A percentile compares a stretch with the other conserved stretches of the same genome.
These are phyloP conservation scores for Pseudorhombus dupliciocellatus DNA, from an alignment of 2,113 vertebrate genomes.

Conservation along the genomic window DNA sequence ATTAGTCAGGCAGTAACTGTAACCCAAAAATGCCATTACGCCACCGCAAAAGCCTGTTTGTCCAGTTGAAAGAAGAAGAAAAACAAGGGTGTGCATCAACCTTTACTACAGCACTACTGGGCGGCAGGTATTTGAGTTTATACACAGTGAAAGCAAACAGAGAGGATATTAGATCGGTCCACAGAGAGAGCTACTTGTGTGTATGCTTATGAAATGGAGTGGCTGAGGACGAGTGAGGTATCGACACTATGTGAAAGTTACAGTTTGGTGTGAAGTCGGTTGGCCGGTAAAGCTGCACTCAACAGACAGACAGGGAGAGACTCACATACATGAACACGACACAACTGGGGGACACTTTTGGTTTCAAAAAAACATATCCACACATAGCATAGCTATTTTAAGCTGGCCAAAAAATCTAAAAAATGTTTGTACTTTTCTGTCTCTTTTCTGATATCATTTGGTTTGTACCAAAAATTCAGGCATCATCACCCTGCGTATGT, in stretches of 20 bases:
- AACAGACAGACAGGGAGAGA: constrained; percentile 48
- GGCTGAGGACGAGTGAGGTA: constrained; percentile 64
- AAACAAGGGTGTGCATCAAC: constrained; percentile 61
- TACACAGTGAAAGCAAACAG: constrained; percentile 58
- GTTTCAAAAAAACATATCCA: constrained; percentile 5
- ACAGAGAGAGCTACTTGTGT: constrained; percentile 60
- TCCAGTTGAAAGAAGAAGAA: constrained; percentile 61
- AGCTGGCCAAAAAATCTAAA: not conserved
- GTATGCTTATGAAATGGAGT: constrained; percentile 66
- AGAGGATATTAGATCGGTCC: constrained; percentile 59
- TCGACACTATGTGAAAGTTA: constrained; percentile 74
- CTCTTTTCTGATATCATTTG: not conserved
- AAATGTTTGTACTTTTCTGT: not conserved
- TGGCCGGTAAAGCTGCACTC: constrained; percentile 56
- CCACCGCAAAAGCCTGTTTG: constrained; percentile 66
- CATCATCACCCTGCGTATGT: constrained; percentile 33
- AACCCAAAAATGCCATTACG: constrained; percentile 24
- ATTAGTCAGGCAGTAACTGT: constrained; percentile 15
- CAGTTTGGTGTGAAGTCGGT: constrained; percentile 78
- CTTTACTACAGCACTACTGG: constrained; percentile 43
- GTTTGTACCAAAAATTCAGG: constrained; percentile 5
- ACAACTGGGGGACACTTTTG: not conserved
- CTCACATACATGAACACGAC: constrained; percentile 14
- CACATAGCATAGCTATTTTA: not conserved
- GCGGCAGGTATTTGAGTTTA: constrained; percentile 44